Conservation (phyloP, 2,113 vertebrate genomes). For the Zosterops lateralis region DNA sequence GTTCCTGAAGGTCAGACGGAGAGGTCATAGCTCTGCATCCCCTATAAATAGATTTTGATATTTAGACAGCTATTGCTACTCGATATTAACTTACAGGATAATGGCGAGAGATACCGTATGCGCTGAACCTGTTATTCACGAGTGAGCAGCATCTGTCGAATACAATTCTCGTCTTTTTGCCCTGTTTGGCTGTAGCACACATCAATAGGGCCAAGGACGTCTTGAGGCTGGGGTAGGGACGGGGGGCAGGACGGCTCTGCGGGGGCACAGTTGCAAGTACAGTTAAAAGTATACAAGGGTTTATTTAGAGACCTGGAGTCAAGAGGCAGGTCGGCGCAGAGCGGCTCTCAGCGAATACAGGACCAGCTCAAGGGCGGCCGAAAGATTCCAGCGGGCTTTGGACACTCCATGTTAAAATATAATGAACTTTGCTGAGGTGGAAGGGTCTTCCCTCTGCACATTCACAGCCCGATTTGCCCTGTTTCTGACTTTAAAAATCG, state of each 20-base stretch:
- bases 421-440: neutral
- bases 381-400: neutral
- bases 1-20: conserved; percentile 62
- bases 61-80: conserved; percentile 71
- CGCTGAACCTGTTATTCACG: conserved; percentile 81
- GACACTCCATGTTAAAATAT: neutral
- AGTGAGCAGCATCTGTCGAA: conserved; percentile 82
- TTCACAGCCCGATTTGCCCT: neutral
- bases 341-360: fast-evolving
- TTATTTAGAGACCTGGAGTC: neutral
- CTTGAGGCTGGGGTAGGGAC: conserved; percentile 45
- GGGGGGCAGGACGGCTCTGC: neutral
- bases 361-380: fast-evolving
- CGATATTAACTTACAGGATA: conserved; percentile 78
- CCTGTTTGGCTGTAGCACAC: conserved; percentile 56
- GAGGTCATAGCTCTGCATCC: conserved; percentile 43
- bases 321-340: neutral
- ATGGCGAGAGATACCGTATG: conserved; percentile 71
- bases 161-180: conserved; percentile 75
- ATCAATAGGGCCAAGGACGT: conserved; percentile 77
- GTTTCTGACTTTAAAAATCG: neutral
- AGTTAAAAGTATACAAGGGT: neutral
- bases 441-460: neutral
- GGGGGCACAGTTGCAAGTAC: conserved; percentile 18
- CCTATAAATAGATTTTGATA: conserved; percentile 73